Percentiles rank a stretch among this genome's conserved stretches.
phyloP scores from a whole-genome alignment of 2,113 vertebrate genomes.

The Mesembrinibis cayennensis region DNA sequence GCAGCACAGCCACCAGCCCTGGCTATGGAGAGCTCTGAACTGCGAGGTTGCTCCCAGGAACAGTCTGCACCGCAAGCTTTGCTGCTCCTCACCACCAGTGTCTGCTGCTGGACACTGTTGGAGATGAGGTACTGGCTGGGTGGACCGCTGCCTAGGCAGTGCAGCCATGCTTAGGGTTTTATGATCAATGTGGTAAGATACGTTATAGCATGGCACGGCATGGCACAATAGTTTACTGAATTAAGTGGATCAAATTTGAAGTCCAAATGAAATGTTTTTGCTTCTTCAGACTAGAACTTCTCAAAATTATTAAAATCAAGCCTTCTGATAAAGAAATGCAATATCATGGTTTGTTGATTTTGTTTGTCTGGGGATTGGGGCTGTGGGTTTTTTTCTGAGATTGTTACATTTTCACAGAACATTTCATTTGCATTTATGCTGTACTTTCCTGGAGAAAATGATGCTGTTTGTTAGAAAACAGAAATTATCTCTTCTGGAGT shows the following conservation, averaged over 20 bases:
- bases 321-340: neutral
- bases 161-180: neutral
- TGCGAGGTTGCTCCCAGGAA: accelerated
- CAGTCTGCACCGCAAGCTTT: neutral
- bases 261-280: neutral
- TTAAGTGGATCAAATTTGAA: neutral
- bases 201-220: accelerated
- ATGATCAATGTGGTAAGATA: too few relatives aligned
- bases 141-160: neutral
- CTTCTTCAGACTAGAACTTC: neutral
- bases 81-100: neutral
- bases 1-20: neutral
- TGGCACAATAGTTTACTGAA: neutral
- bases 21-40: accelerated
- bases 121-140: neutral
- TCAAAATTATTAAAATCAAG: neutral
- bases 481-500: neutral
- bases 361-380: neutral
- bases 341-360: neutral
- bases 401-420: neutral
- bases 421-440: neutral
- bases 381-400: neutral
- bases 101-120: neutral
- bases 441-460: neutral
- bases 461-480: neutral